Percentiles rank a stretch among this genome's conserved stretches.
Evolutionary conservation across 2,888 invertebrate species (phyloP).

Genomic region (Rhopalosiphum nymphaeae): DNA sequence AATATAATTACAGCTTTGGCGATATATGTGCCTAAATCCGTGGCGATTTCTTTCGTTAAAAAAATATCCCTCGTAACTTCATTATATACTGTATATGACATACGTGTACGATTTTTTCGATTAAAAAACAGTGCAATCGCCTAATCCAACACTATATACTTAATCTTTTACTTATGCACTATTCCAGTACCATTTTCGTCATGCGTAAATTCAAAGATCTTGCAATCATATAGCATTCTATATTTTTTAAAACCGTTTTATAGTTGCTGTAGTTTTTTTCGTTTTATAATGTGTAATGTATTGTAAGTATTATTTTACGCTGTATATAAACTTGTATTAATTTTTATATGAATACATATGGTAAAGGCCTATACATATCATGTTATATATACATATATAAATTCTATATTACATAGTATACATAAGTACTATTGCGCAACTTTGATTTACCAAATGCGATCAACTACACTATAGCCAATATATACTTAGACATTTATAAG

Average conservation of each 20-base stretch:
- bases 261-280: no score
- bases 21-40: background rate
- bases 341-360: background rate
- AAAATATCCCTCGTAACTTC: background rate
- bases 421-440: background rate
- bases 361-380: background rate
- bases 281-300: no score
- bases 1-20: background rate
- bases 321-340: background rate
- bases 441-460: background rate
- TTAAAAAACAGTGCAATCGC: background rate
- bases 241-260: background rate
- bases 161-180: no score
- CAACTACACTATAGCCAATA: background rate
- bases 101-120: background rate
- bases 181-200: background rate
- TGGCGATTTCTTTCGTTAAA: background rate
- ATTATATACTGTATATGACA: background rate
- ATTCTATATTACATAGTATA: no score
- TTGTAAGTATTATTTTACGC: background rate
- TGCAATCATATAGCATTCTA: background rate
- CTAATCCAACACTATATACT: background rate
- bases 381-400: no score
- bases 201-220: background rate
- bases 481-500: no score